Evolutionary conservation across 2,888 invertebrate species (phyloP), one percentile per base, ranked within the genome.

Genomic region (Drosophila monieri): DNA sequence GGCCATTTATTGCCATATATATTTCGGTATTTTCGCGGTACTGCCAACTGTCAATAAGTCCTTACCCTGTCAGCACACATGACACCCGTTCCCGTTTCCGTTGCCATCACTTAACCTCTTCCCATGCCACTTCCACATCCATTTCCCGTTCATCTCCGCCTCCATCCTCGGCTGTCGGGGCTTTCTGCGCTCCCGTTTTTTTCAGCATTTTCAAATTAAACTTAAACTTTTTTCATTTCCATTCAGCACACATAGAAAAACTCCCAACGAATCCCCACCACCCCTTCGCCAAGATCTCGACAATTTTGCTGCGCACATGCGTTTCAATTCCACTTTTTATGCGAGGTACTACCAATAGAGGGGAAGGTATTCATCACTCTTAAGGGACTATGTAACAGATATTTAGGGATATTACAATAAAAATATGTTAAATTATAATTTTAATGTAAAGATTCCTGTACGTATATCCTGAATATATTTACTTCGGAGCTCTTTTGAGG

Each of bases 161-260:
- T 44, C 54, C 57, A 59, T 35, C 47, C 21, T 15, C 23, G 51
- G 8, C 49, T 66, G 67, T 43, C 49, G 35, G 21, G 15, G 21
- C 41, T 59, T 57, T 67, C 62, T 80, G 21, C 37, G 32, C 79
- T 55, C 60, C 74, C 52, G 64, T 60, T 76, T 69, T 84, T 84
- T 77, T 67, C 86, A 80, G 85, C 85, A 64, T 80, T 80, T 86
- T 86, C 78, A 80, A 80, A 80, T 80, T 80, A 86, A 80, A 80
- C 78, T 80, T 80, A 80, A 80, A 86, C 80, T 80, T 80, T 80
- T 86, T 86, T 80, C 86, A 79, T 86, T 86, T 86, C 78, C 78
- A 84, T 86, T 86, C 85, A 70, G 83, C 84, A 85, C 51, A 65
- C 65, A 71, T 71, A 62, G 72, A 64, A 69, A 78, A 73, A 64